A percentile compares a stretch with the other conserved stretches of the same genome.
Conservation (phyloP, 2,797 vertebrate species). For the Nannoperca australis region DNA sequence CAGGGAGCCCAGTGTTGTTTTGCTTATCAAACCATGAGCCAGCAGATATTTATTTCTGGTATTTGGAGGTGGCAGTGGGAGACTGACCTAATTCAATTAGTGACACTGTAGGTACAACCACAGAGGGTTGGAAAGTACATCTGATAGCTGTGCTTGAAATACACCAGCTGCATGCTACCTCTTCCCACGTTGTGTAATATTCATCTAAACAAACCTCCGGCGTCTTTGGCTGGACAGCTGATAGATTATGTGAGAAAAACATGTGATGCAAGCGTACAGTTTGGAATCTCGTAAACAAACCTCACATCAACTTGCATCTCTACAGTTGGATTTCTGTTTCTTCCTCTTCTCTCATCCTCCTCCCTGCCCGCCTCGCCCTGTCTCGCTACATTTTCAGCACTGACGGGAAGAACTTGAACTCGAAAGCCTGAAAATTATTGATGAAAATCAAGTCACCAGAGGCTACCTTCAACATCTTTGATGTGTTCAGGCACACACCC, state of each 20-base stretch:
- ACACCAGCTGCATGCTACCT: conserved; percentile 4
- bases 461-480: conserved; percentile 38
- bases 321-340: conserved; percentile 5
- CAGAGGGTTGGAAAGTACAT: background rate
- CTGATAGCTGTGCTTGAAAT: conserved; percentile 13
- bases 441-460: conserved; percentile 43
- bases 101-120: conserved; percentile 25
- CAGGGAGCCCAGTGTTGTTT: conserved; percentile 40
- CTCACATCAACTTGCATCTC: background rate
- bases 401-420: conserved; percentile 43
- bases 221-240: background rate
- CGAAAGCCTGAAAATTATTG: conserved; percentile 55
- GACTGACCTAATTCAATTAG: conserved; percentile 40
- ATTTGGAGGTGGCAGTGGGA: conserved; percentile 28
- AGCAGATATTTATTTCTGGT: conserved; percentile 53
- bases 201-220: background rate
- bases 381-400: conserved; percentile 26
- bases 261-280: background rate
- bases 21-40: conserved; percentile 46
- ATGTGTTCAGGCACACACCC: conserved; percentile 29
- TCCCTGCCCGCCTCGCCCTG: background rate
- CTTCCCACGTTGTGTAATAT: background rate
- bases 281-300: conserved; percentile 11
- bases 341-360: background rate
- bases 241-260: background rate